Percentiles rank a stretch among this genome's conserved stretches.
These are phyloP conservation scores for Pheosia gnoma DNA, from an alignment of 2,888 invertebrate species.

Conservation along the genomic window DNA sequence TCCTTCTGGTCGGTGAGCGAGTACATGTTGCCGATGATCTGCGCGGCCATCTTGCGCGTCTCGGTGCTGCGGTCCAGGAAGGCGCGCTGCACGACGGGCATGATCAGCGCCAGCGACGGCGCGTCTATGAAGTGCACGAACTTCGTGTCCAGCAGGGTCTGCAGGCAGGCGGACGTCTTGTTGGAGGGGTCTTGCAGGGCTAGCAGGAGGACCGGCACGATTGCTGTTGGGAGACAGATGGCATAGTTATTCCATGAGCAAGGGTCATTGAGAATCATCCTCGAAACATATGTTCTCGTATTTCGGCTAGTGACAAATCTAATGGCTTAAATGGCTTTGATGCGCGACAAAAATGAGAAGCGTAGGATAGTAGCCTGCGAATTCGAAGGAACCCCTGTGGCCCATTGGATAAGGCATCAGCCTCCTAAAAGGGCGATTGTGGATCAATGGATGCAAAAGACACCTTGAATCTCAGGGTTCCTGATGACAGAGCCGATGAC, in stretches of 20 bases:
- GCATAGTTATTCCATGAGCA: too few relatives aligned
- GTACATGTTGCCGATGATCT: slow-evolving; percentile 99
- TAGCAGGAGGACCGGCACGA: slow-evolving; percentile 93
- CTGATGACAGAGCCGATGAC: slow-evolving; percentile 99
- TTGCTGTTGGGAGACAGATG: slow-evolving; percentile 78
- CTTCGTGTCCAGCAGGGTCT: slow-evolving; percentile 96
- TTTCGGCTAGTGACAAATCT: neutral
- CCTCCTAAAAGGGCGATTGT: slow-evolving; percentile 91
- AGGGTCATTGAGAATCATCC: too few relatives aligned
- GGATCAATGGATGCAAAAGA: slow-evolving; percentile 48
- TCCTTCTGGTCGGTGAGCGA: slow-evolving; percentile 99
- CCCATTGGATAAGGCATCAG: slow-evolving; percentile 91
- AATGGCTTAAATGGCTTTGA: too few relatives aligned
- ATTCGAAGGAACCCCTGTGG: slow-evolving; percentile 84
- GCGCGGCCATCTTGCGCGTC: slow-evolving; percentile 99
- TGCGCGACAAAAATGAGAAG: neutral
- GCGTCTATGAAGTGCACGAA: slow-evolving; percentile 99
- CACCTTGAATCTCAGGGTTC: slow-evolving; percentile 98
- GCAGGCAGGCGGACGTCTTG: slow-evolving; percentile 96
- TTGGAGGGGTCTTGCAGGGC: slow-evolving; percentile 98
- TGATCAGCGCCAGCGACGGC: slow-evolving; percentile 98
- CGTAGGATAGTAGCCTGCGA: neutral
- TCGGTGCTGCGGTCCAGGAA: slow-evolving; percentile 99
- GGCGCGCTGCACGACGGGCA: slow-evolving; percentile 99
- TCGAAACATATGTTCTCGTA: too few relatives aligned